These are phyloP conservation scores for Neoarius graeffei DNA, from an alignment of 2,113 vertebrate species.

Conservation along the genomic window DNA sequence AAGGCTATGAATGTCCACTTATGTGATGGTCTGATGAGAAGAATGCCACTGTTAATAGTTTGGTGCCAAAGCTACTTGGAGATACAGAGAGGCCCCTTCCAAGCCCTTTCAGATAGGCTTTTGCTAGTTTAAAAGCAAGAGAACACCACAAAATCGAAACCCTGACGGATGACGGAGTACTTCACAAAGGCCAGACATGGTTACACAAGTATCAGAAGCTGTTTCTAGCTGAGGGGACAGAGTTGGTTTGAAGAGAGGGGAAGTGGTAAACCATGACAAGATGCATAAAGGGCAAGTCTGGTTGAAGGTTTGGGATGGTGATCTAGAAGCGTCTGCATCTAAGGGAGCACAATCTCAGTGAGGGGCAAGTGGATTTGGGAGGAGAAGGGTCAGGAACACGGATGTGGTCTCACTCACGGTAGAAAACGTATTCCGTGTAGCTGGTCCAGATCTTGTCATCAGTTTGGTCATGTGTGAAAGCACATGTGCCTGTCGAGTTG, in stretches of 20 bases:
- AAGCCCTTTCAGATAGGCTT: conserved; percentile 66
- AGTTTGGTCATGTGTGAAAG: conserved; percentile 90
- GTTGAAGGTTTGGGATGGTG: conserved; percentile 53
- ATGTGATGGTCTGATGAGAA: conserved; percentile 67
- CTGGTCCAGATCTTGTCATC: conserved; percentile 98
- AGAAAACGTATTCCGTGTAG: conserved; percentile 98
- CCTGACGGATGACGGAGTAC: conserved; percentile 66
- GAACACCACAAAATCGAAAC: conserved; percentile 53
- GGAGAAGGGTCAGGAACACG: conserved; percentile 55
- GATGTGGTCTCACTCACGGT: conserved; percentile 86
- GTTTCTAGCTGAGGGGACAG: conserved; percentile 57
- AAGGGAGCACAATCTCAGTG: conserved; percentile 52
- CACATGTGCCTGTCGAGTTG: conserved; percentile 90
- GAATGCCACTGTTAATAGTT: conserved; percentile 30
- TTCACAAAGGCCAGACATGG: conserved; percentile 66
- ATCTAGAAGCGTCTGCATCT: conserved; percentile 48
- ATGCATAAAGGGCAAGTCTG: conserved; percentile 60
- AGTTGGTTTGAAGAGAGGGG: neutral
- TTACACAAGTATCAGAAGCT: conserved; percentile 53
- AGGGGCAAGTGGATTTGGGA: conserved; percentile 42
- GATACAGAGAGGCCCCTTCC: conserved; percentile 51
- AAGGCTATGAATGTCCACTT: conserved; percentile 67
- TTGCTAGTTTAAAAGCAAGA: conserved; percentile 37
- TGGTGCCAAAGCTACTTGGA: conserved; percentile 26
- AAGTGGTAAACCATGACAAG: conserved; percentile 35